Percentiles rank a stretch among this genome's conserved stretches.
These are phyloP conservation scores for Chlorodrepanis virens DNA, from an alignment of 2,113 vertebrate genomes.

Conservation along the genomic window DNA sequence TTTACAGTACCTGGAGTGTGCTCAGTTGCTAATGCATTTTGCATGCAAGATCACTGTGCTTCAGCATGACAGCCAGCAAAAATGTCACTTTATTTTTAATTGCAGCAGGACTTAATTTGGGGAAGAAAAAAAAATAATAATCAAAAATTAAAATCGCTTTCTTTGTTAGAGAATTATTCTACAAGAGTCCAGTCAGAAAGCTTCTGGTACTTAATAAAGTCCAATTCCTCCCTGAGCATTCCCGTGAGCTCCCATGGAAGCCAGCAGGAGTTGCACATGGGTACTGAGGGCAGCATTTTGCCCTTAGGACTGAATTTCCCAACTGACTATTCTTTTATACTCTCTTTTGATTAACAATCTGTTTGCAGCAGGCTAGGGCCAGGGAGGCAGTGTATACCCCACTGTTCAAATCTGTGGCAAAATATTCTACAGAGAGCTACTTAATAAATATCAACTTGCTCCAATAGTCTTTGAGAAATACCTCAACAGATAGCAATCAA, in stretches of 20 bases:
- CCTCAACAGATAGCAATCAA: constrained; percentile 71
- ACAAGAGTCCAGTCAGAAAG: neutral
- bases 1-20: constrained; percentile 18
- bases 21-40: neutral
- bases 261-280: constrained; percentile 6
- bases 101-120: neutral
- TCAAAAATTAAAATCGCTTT: neutral
- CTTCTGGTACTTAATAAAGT: constrained; percentile 31
- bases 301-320: constrained; percentile 61
- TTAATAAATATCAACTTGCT: constrained; percentile 71
- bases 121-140: fast-evolving
- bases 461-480: constrained; percentile 67
- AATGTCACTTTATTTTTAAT: constrained; percentile 40
- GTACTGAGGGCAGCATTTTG: constrained; percentile 34
- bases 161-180: neutral
- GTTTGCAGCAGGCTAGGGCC: constrained; percentile 56
- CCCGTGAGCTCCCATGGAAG: neutral
- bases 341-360: constrained; percentile 70
- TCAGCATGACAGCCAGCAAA: constrained; percentile 10
- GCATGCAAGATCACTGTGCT: neutral
- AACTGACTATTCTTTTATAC: constrained; percentile 51
- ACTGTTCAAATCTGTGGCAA: constrained; percentile 43
- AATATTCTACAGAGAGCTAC: constrained; percentile 34
- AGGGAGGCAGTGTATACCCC: neutral
- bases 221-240: neutral